Percentiles rank a stretch among this genome's conserved stretches.
Evolutionary conservation across 1,140 invertebrate genomes (phyloP).

Genomic region (Microplitis mediator): DNA sequence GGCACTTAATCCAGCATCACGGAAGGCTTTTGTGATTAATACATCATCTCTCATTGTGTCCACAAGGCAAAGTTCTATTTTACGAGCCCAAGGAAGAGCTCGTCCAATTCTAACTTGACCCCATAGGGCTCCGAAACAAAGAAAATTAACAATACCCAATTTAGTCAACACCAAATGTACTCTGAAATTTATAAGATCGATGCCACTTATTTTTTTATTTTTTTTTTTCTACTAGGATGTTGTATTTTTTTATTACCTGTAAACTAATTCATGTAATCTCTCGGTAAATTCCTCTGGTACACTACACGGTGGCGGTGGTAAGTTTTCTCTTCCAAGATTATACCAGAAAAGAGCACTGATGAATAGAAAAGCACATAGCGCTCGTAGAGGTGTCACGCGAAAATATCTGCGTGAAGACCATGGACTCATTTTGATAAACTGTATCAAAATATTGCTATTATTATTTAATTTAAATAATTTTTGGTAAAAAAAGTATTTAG

Average conservation of each 20-base stretch:
- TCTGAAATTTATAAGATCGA: conserved; percentile 29
- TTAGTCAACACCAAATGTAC: conserved; percentile 49
- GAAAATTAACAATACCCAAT: conserved; percentile 50
- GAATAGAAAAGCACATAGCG: conserved; percentile 41
- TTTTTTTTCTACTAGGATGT: background rate
- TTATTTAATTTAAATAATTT: conserved; percentile 3
- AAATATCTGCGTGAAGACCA: conserved; percentile 46
- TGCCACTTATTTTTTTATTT: background rate
- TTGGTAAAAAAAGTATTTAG: background rate
- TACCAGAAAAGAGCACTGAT: conserved; percentile 49
- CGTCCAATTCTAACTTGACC: conserved; percentile 54
- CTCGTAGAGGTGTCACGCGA: conserved; percentile 49
- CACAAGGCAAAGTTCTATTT: conserved; percentile 51
- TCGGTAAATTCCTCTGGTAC: conserved; percentile 51
- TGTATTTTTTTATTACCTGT: conserved; percentile 36
- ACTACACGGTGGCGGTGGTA: conserved; percentile 46
- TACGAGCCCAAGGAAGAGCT: conserved; percentile 51
- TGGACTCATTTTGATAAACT: conserved; percentile 48
- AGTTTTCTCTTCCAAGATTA: conserved; percentile 45
- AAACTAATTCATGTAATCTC: conserved; percentile 46
- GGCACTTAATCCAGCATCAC: conserved; percentile 46
- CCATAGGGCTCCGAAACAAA: conserved; percentile 55
- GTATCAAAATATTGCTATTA: background rate
- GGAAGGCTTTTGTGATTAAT: conserved; percentile 51
- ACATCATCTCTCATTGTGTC: conserved; percentile 52